Evolutionary conservation across 1,140 invertebrate genomes (phyloP).

Genomic region (Drosophila bocqueti): DNA sequence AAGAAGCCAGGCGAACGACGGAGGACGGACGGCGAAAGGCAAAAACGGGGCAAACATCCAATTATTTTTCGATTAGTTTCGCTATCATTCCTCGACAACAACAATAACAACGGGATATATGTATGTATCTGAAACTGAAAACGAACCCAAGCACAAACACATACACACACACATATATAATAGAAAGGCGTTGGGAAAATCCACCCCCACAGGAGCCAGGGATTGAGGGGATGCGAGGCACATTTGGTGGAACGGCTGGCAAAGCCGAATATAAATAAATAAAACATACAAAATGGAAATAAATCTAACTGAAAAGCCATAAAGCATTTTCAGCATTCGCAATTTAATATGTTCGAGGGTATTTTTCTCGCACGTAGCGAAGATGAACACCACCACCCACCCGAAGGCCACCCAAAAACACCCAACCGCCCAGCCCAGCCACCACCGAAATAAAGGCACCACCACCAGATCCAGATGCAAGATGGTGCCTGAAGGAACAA

Average conservation of each 20-base stretch:
- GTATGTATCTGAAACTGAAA: conserved; percentile 59
- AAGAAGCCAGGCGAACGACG: conserved; percentile 39
- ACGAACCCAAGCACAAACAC: conserved; percentile 49
- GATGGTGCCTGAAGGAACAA: conserved; percentile 76
- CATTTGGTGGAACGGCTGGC: conserved; percentile 43
- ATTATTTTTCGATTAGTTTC: conserved; percentile 85
- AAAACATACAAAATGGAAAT: conserved; percentile 85
- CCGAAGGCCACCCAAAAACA: conserved; percentile 19
- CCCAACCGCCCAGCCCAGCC: conserved; percentile 22
- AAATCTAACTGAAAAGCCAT: conserved; percentile 85
- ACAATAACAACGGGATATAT: conserved; percentile 52
- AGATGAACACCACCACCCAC: conserved; percentile 67
- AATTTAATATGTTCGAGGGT: conserved; percentile 85
- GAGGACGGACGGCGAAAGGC: conserved; percentile 37
- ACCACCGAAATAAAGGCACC: conserved; percentile 31
- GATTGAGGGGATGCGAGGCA: conserved; percentile 31
- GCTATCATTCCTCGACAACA: conserved; percentile 81
- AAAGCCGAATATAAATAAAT: conserved; percentile 84
- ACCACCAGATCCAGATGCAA: conserved; percentile 60
- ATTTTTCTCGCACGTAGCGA: conserved; percentile 81
- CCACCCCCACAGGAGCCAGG: conserved; percentile 44
- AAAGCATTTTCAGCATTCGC: conserved; percentile 85
- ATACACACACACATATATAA: background rate
- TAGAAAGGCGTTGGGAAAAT: conserved; percentile 33
- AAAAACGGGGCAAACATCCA: conserved; percentile 76